phyloP scores from a whole-genome alignment of 1,140 invertebrate species.

The Melipona quadrifasciata region DNA sequence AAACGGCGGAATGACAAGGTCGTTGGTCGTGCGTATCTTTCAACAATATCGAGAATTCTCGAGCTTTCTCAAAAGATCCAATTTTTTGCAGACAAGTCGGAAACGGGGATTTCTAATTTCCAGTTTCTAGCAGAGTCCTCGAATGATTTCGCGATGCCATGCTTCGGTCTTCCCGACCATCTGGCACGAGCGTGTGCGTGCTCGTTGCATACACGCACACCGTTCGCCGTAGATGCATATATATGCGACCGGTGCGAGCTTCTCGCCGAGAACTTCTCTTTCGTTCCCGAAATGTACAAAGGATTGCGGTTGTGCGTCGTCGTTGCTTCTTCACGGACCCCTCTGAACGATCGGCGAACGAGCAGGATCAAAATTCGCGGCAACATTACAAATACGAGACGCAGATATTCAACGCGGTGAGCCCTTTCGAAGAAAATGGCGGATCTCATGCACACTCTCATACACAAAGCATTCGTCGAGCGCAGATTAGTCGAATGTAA shows the following conservation, averaged over 20 bases:
- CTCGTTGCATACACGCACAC: not conserved
- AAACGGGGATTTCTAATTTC: not conserved
- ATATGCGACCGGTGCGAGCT: conserved; percentile 5
- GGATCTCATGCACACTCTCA: conserved; percentile 65
- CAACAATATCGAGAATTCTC: not conserved
- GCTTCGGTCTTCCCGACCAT: conserved; percentile 32
- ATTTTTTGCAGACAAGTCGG: no score
- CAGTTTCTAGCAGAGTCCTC: not conserved
- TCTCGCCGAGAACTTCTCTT: not conserved
- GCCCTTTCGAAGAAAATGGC: conserved; percentile 79
- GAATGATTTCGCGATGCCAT: conserved; percentile 11
- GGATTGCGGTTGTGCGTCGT: not conserved
- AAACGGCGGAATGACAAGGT: not conserved
- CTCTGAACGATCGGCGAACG: not conserved
- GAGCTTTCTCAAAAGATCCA: not conserved
- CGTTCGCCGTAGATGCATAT: not conserved
- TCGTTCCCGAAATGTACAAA: not conserved
- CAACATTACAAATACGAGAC: conserved; percentile 42
- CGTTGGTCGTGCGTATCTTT: not conserved
- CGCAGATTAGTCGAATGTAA: conserved; percentile 66
- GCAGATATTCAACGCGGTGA: conserved; percentile 52
- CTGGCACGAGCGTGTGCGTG: conserved; percentile 18
- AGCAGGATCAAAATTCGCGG: not conserved
- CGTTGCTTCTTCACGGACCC: not conserved
- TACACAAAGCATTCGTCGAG: conserved; percentile 69